Evolutionary conservation across 2,113 vertebrate genomes (phyloP), one percentile per base, ranked within the genome.

Genomic region (Sclerurus mexicanus): DNA sequence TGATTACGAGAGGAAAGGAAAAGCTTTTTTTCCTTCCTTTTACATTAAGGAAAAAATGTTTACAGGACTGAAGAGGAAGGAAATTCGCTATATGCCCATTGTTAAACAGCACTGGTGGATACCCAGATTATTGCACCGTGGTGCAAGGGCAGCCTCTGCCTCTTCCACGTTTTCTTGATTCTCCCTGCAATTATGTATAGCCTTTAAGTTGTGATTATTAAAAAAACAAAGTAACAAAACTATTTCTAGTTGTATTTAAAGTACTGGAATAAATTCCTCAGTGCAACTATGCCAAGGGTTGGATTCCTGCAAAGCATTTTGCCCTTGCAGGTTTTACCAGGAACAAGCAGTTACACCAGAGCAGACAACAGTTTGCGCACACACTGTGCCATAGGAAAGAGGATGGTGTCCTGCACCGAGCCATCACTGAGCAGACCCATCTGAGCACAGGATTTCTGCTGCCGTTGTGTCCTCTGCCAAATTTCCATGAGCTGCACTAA

Each of bases 31-130:
- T 31, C 50, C 90, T 82, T 74, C 35, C 37, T 90, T 75, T 87
- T 90, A 76, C 86, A 82, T 87, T 93, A 93, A 89, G 95, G 68
- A 85, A 88, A 89, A 81, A 71, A 83, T 62, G 77, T 92, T 93
- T 92, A 97, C 90, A 78, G 35, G 93, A 89, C 12, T 64, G 44
- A 88, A 81, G 83, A 94, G 92, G 95, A 95, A 92, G 96, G 89
- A 95, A 94, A 58, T 77, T 82, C 1, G 1, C 66, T 93, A 90
- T 84, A 90, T 85, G n/a, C 56, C 83, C 73, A 95, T 96, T 92
- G 90, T 95, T 93, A 89, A 46, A 39, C 27, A 35, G 73, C 39
- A 40, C 79, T 73, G 56, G 31, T 46, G 46, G 63, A 77, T 53
- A 67, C 15, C 5, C 59, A 67, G 52, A 78, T 90, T 93, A 81